Evolutionary conservation across 2,113 vertebrate species (phyloP).

Genomic region (Dipodomys spectabilis): DNA sequence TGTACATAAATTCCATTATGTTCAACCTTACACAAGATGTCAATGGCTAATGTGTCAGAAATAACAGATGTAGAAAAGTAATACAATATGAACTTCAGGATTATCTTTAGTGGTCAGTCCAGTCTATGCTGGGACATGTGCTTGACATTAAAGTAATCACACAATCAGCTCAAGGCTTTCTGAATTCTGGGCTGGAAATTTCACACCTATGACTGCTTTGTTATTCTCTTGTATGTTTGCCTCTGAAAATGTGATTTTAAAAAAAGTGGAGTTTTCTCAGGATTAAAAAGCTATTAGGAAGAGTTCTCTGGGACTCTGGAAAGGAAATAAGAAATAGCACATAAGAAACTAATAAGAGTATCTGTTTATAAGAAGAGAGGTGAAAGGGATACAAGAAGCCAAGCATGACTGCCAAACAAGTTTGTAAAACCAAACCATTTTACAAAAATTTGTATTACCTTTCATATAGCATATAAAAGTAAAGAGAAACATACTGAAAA

Average conservation of each 20-base stretch:
- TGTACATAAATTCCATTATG: neutral
- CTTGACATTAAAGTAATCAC: neutral
- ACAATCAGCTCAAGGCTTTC: neutral
- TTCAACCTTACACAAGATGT: neutral
- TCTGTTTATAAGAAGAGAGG: neutral
- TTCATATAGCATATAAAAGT: conserved; percentile 24
- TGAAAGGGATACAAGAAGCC: neutral
- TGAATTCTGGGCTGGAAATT: conserved; percentile 4
- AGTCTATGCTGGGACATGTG: too few species aligned
- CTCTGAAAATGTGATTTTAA: neutral
- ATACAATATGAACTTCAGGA: neutral
- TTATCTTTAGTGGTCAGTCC: neutral
- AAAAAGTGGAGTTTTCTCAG: neutral
- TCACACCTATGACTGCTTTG: neutral
- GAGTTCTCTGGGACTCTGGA: neutral
- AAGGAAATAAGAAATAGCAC: conserved; percentile 28
- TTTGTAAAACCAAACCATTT: neutral
- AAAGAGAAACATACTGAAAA: conserved; percentile 24
- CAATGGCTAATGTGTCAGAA: conserved; percentile 8
- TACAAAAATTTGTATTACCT: conserved; percentile 7
- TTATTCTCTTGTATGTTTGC: neutral
- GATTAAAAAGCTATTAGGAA: conserved; percentile 11
- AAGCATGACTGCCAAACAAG: neutral
- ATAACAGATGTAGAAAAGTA: neutral
- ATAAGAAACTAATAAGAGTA: neutral